Evolutionary conservation across 2,797 vertebrate species (phyloP).

Genomic region (Myotis pilosus): DNA sequence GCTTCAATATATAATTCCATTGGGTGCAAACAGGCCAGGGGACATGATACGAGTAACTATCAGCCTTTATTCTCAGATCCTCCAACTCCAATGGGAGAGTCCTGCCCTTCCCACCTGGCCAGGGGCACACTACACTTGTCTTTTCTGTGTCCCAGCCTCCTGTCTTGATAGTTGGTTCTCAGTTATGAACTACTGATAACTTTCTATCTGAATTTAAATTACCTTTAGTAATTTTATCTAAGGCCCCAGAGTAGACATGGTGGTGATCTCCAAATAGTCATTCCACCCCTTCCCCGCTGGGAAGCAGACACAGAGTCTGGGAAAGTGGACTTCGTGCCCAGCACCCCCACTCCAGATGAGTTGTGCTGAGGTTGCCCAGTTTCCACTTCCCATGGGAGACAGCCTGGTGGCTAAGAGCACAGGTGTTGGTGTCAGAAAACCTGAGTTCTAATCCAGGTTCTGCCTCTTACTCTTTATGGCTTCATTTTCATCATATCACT

Average conservation of each 20-base stretch:
- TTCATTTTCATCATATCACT: neutral
- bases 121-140: neutral
- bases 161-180: neutral
- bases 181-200: neutral
- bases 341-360: neutral
- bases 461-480: neutral
- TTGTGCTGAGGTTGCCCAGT: neutral
- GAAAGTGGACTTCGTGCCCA: neutral
- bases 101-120: neutral
- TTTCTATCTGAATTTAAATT: neutral
- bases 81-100: neutral
- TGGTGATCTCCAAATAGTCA: neutral
- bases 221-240: conserved; percentile 12
- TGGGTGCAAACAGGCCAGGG: neutral
- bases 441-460: neutral
- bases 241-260: neutral
- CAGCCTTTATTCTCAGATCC: neutral
- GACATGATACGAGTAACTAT: neutral
- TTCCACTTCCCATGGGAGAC: neutral
- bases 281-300: neutral
- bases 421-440: neutral
- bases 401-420: neutral
- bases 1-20: neutral
- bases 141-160: neutral
- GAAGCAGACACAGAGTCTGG: neutral